Conservation (phyloP, 2,113 vertebrate genomes). For the Rhynchopsitta pachyrhyncha region DNA sequence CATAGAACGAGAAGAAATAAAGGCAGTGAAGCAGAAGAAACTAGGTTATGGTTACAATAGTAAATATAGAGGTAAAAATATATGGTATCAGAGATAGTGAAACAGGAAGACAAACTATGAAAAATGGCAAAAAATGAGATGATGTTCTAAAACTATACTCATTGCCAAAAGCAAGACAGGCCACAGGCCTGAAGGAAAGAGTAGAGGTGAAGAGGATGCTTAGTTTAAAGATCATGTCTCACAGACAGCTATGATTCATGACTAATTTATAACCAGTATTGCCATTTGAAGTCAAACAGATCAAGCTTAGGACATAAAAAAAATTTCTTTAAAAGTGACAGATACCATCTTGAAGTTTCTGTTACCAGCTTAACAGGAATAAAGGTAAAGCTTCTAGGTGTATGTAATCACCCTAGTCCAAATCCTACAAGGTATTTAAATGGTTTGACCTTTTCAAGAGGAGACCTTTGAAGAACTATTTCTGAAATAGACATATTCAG, state of each 20-base stretch:
- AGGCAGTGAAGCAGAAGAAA: background rate
- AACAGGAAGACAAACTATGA: background rate
- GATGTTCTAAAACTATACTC: background rate
- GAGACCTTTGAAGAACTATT: background rate
- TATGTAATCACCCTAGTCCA: background rate
- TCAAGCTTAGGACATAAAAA: background rate
- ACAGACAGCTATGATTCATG: background rate
- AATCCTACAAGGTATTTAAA: slow-evolving; percentile 9
- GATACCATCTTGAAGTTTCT: slow-evolving; percentile 5
- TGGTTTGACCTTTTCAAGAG: background rate
- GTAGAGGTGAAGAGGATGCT: background rate
- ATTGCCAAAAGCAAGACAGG: background rate
- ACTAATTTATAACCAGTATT: slow-evolving; percentile 28
- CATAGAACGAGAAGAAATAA: background rate
- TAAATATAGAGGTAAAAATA: background rate
- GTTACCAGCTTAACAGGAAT: background rate
- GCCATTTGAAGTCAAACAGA: slow-evolving; percentile 10
- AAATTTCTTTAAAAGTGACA: background rate
- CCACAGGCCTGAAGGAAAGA: background rate
- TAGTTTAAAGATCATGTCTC: slow-evolving; percentile 18
- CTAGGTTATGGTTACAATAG: background rate
- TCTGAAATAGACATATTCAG: background rate
- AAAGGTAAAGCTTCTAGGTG: background rate
- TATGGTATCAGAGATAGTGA: background rate
- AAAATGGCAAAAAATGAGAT: background rate